Conservation (phyloP, 2,888 invertebrate species). For the Maniola hyperantus region DNA sequence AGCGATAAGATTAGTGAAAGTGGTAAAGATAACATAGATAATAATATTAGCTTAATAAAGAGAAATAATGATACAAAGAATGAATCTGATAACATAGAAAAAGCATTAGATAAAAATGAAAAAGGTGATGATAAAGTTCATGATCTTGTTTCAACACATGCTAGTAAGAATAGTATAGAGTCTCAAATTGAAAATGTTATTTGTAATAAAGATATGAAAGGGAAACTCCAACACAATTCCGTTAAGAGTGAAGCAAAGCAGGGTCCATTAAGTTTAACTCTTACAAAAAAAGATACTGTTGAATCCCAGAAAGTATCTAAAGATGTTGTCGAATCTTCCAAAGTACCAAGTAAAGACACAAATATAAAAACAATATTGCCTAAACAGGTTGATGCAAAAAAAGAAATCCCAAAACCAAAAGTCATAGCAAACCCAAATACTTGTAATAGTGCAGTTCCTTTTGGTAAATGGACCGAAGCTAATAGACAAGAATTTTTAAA, state of each 20-base stretch:
- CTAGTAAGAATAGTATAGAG: not conserved
- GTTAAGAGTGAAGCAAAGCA: not conserved
- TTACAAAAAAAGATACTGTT: not conserved
- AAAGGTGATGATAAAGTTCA: not conserved
- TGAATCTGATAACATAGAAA: not conserved
- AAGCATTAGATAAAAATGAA: not conserved
- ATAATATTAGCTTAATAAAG: not conserved
- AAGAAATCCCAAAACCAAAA: constrained; percentile 39
- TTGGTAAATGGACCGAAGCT: constrained; percentile 76
- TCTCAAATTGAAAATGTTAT: not conserved
- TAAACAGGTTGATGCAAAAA: constrained; percentile 30
- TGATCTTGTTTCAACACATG: not conserved
- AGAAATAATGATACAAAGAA: not conserved
- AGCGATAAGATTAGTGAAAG: not conserved
- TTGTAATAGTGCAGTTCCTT: constrained; percentile 68
- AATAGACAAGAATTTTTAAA: constrained; percentile 74
- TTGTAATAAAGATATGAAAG: not conserved
- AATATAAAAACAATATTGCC: not conserved
- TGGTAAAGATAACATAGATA: not conserved
- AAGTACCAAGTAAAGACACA: constrained; percentile 11
- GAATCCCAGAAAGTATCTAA: not conserved
- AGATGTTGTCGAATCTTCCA: not conserved
- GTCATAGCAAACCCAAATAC: constrained; percentile 51
- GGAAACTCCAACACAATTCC: not conserved
- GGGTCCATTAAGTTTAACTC: not conserved